Base-by-base conservation (phyloP, 2,888 invertebrate species). In the Drosophila ustulata region DNA sequence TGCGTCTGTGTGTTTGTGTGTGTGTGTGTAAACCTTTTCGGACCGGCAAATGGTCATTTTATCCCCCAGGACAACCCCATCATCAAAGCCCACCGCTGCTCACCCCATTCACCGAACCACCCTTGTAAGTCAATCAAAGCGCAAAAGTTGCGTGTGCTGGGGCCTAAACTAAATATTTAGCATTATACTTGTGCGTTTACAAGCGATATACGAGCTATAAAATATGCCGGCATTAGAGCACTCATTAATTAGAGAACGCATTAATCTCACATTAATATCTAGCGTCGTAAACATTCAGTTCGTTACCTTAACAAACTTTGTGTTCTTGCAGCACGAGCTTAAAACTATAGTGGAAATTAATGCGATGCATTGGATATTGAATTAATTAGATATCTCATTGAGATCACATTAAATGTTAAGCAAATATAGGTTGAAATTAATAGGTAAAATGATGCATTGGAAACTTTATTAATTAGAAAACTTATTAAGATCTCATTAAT, bases 141-240 rank as follows among this genome's bases (percentile, higher is more conserved):
- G 8, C 37, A 28, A 51, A 74, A n/a, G 49, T 74, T 66, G 76
- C 75, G 76, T 78, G 76, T 34, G 50, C 46, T 63, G 53, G 47
- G 59, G 46, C 46, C 30, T 46, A 66, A 37, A 50, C 43, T 30
- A 73, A 58, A 58, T 53, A 64, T 57, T 68, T 62, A 47, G 4
- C 45, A 59, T 55, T 64, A 59, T 43, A 41, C 13, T 50, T 52
- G 43, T 50, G 18, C 3, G 9, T 46, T 58, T 34, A 39, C 26
- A 39, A 52, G 46, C 52, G 11, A 23, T 26, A 34, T 34, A 13
- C 23, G 4, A 41, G 18, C 56, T 26, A 47, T 62, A 43, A 72
- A 58, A 43, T 39, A 37, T 11, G 28, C 37, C 26, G 26, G 4
- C 57, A 57, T 39, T 41, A 49, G 28, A 39, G 26, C 47, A 55